Percentiles rank a stretch among this genome's conserved stretches.
Conservation (phyloP, 2,113 vertebrate genomes). For the Pseudopodoces humilis region DNA sequence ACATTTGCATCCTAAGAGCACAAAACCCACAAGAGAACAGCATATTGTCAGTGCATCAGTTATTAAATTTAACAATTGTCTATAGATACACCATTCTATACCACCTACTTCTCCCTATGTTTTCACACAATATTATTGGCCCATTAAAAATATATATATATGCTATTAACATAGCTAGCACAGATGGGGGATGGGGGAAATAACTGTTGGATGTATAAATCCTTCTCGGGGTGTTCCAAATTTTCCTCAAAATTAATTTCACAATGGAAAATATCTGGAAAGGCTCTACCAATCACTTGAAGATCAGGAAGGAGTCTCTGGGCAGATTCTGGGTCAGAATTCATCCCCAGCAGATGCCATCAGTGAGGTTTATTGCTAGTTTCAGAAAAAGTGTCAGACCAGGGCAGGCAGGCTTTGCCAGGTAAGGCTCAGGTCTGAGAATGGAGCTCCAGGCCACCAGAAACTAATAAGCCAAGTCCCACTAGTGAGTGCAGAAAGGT, state of each 20-base stretch:
- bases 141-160: background rate
- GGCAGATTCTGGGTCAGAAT: background rate
- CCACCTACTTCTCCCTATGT: background rate
- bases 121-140: background rate
- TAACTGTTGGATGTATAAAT: background rate
- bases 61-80: background rate
- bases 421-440: background rate
- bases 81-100: background rate
- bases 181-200: background rate
- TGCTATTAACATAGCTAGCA: background rate
- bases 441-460: background rate
- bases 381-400: background rate
- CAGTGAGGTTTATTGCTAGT: background rate
- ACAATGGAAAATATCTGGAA: background rate
- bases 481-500: background rate
- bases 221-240: background rate
- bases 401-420: background rate
- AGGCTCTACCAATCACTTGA: background rate
- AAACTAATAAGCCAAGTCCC: background rate
- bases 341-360: background rate
- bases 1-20: background rate
- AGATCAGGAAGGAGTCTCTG: background rate
- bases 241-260: background rate
- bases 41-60: background rate
- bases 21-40: background rate